These are phyloP conservation scores for Lontra canadensis DNA, from an alignment of 2,113 vertebrate genomes.

Conservation along the genomic window DNA sequence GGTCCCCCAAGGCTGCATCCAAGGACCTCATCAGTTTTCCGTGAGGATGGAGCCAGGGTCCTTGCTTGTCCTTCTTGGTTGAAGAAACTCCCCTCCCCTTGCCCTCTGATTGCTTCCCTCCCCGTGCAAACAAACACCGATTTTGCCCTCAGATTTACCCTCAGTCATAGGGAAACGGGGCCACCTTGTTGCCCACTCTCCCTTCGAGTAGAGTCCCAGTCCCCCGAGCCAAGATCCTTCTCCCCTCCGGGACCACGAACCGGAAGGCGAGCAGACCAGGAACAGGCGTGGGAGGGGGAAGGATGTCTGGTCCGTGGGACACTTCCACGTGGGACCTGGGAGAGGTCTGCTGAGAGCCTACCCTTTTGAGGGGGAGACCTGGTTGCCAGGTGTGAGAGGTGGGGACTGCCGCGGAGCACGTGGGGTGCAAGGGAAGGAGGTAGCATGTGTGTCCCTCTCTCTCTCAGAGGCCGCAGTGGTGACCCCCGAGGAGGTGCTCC, in stretches of 20 bases:
- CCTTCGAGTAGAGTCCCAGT: neutral
- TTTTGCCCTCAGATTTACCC: neutral
- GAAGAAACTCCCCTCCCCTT: neutral
- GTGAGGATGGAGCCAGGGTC: neutral
- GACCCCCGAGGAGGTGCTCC: neutral
- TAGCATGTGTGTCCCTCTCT: neutral
- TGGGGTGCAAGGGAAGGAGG: neutral
- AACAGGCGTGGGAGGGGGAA: neutral
- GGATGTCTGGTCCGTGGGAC: neutral
- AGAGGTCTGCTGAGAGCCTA: neutral
- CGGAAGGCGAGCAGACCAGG: neutral
- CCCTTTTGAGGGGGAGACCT: slow-evolving; percentile 10
- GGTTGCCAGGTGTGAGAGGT: neutral
- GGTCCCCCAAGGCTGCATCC: neutral
- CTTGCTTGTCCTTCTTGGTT: neutral
- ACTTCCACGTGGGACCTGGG: neutral
- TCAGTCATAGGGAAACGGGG: neutral
- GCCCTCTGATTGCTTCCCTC: neutral
- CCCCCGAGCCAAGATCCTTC: neutral
- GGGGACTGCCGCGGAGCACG: neutral
- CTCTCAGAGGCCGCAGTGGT: neutral
- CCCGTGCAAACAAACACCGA: neutral
- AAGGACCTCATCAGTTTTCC: neutral
- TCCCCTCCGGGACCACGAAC: neutral
- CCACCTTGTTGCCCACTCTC: neutral